Evolutionary conservation across 2,888 invertebrate genomes (phyloP).

Genomic region (Strigamia crassipes): DNA sequence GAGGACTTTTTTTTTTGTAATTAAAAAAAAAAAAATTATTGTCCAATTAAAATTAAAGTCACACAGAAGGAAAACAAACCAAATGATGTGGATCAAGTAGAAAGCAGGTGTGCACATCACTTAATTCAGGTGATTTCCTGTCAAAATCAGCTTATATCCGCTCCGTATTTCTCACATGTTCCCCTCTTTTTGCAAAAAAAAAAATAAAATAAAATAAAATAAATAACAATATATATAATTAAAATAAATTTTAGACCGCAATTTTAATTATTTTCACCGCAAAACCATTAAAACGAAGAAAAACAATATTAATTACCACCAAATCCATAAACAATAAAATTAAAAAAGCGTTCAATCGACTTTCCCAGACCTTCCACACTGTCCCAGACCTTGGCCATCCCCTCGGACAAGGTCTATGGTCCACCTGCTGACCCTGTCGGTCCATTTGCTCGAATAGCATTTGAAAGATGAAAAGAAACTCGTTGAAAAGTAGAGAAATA

Average conservation of each 20-base stretch:
- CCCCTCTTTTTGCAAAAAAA: neutral
- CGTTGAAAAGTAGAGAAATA: neutral
- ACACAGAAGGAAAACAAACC: slow-evolving; percentile 13
- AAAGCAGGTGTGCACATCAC: slow-evolving; percentile 28
- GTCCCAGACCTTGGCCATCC: slow-evolving; percentile 26
- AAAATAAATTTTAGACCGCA: neutral
- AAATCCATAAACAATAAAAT: neutral
- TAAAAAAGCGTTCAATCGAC: neutral
- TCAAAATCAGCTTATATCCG: slow-evolving; percentile 30
- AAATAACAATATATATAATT: neutral
- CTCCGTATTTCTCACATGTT: neutral
- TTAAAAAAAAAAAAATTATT: slow-evolving; percentile 1
- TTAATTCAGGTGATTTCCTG: slow-evolving; percentile 35
- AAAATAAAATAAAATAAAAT: neutral
- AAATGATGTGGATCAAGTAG: slow-evolving; percentile 5
- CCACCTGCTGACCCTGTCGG: slow-evolving; percentile 32
- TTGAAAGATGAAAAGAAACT: neutral
- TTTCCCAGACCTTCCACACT: neutral
- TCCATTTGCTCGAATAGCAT: neutral
- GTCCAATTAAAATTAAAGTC: slow-evolving; percentile 32
- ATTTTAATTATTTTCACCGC: too few species aligned
- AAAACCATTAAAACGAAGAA: neutral
- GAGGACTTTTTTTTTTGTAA: neutral
- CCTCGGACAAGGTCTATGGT: slow-evolving; percentile 17
- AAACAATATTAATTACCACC: neutral